Conservation (phyloP, 2,888 invertebrate species). For the Lacanobia oleracea region DNA sequence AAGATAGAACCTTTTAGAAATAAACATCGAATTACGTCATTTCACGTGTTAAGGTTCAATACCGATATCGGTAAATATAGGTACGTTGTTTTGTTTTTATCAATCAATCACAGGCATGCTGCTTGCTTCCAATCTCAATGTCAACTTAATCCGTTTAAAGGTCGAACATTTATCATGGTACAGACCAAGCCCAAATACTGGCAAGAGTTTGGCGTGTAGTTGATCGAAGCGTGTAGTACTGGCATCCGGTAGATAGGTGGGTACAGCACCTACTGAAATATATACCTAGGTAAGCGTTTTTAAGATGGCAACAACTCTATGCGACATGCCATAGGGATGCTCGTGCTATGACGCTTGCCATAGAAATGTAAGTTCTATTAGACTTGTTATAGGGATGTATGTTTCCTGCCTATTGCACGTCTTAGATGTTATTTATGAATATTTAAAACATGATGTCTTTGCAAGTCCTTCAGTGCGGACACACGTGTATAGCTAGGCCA, state of each 20-base stretch:
- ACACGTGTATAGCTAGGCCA: slow-evolving; percentile 28
- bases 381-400: neutral
- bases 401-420: neutral
- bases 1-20: neutral
- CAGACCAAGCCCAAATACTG: slow-evolving; percentile 19
- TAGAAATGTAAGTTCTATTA: neutral
- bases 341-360: too few species aligned
- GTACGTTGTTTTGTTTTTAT: neutral
- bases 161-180: slow-evolving; percentile 6
- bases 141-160: slow-evolving; percentile 15
- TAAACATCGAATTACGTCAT: neutral
- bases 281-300: too few species aligned
- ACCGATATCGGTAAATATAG: neutral
- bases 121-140: slow-evolving; percentile 4
- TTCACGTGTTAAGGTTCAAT: neutral
- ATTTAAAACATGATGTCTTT: slow-evolving; percentile 10
- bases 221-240: neutral
- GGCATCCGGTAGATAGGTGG: neutral
- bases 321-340: too few species aligned
- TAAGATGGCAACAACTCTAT: too few species aligned
- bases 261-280: neutral
- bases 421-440: slow-evolving; percentile 1
- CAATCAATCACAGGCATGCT: slow-evolving; percentile 5
- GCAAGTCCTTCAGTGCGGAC: slow-evolving; percentile 36
- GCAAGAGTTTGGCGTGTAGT: slow-evolving; percentile 2